Base-by-base conservation (phyloP, 2,888 invertebrate genomes). In the Pristionchus exspectatus region DNA sequence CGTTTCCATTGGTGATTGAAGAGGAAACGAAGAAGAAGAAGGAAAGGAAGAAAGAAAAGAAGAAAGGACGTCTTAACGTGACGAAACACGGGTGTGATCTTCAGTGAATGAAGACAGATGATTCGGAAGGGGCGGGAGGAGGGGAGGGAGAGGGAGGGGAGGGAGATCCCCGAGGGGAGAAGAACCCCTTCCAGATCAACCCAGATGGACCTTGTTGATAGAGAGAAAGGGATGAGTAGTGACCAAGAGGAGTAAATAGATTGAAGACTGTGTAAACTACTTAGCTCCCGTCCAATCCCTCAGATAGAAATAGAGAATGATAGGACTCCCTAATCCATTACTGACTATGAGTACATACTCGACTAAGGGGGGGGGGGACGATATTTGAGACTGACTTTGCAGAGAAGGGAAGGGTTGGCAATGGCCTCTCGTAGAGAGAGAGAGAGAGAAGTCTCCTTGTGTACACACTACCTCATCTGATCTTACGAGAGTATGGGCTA, bases 81-180 rank as follows among this genome's bases (percentile, higher is more conserved):
- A 84, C 56, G 84, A 84, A 84, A 56, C 54, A 88, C 44, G 77
- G 5, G 88, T 63, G 59, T 59, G 88, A 88, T 44, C 56, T 50
- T 50, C 12, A 33, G 21, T n/a, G 77, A 81, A 59, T 74, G 16
- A 44, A 56, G 74, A 88, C 63, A 77, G 59, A 59, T 56, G 56
- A 81, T 56, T 59, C n/a, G 10, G 63, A 56, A 54, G 27, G 50
- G 59, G 50, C 16, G 12, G 59, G 18, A 16, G 66, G 69, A 27
- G 89, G 83, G 84, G 24, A 44, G 83, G 69, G 54, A 66, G 69
- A 27, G 89, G 16, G 89, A 84, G 89, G 54, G 89, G 44, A 10
- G 27, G 54, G 59, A 14, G n/a, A 56, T 21, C 59, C 24, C 18
- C 27, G 50, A 88, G 54, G 63, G 81, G 77, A 77, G 72, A 88